Percentiles rank a stretch among this genome's conserved stretches.
Conservation (phyloP, 2,113 vertebrate species). For the Solenodon paradoxus region DNA sequence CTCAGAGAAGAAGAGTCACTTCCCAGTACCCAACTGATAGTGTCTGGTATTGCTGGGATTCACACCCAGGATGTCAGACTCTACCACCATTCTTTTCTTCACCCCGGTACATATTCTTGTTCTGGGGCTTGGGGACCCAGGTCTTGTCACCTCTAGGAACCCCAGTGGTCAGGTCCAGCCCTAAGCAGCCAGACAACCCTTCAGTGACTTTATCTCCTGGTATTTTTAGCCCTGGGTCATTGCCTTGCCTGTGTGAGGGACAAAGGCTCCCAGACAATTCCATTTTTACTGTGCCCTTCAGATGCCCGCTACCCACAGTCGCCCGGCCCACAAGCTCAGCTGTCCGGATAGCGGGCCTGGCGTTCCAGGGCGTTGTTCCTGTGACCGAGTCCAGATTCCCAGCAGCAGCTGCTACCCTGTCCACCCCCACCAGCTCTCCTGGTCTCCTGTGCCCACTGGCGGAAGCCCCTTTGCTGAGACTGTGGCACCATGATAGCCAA, state of each 20-base stretch:
- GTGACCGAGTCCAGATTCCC: conserved; percentile 43
- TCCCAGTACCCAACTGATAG: neutral
- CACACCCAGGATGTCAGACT: neutral
- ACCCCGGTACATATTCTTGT: too few relatives aligned
- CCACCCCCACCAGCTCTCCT: neutral
- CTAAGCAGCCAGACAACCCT: neutral
- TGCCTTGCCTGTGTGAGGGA: neutral
- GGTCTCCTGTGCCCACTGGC: neutral
- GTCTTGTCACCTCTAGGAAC: neutral
- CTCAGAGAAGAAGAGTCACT: neutral
- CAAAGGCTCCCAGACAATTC: neutral
- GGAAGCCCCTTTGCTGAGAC: conserved; percentile 5
- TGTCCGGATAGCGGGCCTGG: conserved; percentile 60
- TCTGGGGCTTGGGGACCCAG: neutral
- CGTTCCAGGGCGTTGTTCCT: conserved; percentile 65
- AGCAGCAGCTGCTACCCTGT: conserved; percentile 76
- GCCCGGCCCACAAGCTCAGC: conserved; percentile 52
- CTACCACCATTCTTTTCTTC: rapidly evolving
- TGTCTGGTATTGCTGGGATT: neutral
- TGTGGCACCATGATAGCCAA: neutral
- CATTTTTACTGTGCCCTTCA: conserved; percentile 40
- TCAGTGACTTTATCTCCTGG: neutral
- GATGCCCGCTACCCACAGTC: neutral
- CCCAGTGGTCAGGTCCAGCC: neutral
- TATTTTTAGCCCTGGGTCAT: conserved; percentile 70